phyloP scores from a whole-genome alignment of 2,888 invertebrate genomes.

The Keiferia lycopersicella region DNA sequence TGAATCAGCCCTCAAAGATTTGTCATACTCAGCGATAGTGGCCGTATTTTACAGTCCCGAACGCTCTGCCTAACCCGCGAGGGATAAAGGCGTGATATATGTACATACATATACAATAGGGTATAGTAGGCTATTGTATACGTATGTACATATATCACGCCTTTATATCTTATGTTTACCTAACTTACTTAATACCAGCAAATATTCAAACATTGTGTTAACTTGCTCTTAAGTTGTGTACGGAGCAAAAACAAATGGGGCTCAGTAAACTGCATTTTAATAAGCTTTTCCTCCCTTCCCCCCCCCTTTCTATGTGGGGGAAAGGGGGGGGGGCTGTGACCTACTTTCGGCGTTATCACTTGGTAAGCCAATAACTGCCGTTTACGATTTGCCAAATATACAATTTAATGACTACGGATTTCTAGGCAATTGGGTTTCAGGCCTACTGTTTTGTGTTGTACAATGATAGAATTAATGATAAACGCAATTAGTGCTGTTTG shows the following conservation, averaged over 20 bases:
- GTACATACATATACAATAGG: no score
- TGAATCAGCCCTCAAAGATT: no score
- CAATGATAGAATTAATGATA: no score
- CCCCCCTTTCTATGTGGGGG: neutral
- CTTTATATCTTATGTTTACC: no score
- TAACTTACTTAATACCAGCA: neutral
- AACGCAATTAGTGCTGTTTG: no score
- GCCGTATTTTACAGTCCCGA: no score
- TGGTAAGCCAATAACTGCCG: neutral
- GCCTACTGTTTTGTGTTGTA: no score
- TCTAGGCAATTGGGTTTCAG: neutral
- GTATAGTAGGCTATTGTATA: no score
- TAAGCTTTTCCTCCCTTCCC: slow-evolving; percentile 3
- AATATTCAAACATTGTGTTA: slow-evolving; percentile 1
- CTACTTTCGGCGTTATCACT: slow-evolving; percentile 17
- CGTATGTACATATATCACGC: no score
- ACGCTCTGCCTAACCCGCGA: no score
- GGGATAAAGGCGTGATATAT: no score
- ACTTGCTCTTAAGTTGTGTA: neutral
- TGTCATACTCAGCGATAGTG: no score
- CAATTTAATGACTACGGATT: slow-evolving; percentile 10
- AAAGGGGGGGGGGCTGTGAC: neutral
- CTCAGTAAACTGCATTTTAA: slow-evolving; percentile 18
- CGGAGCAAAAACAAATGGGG: neutral
- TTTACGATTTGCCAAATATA: slow-evolving; percentile 14